These are phyloP conservation scores for Sebastolobus alascanus DNA, from an alignment of 2,797 vertebrate genomes.

Conservation along the genomic window DNA sequence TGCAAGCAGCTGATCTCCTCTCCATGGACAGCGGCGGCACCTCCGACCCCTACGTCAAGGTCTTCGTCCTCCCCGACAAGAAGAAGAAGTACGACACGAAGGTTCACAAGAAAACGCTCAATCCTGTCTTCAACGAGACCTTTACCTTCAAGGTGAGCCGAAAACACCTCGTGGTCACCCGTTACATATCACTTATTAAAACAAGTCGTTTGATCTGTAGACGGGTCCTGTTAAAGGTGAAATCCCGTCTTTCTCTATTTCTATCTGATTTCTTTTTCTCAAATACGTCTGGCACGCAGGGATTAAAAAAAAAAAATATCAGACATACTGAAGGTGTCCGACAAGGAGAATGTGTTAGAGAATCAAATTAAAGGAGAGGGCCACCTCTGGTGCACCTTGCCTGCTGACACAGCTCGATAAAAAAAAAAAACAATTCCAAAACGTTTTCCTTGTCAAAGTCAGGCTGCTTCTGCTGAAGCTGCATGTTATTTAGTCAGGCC, in stretches of 20 bases:
- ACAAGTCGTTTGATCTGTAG: constrained; percentile 19
- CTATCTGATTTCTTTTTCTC: constrained; percentile 22
- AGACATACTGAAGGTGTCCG: constrained; percentile 62
- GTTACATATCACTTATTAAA: constrained; percentile 53
- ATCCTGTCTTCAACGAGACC: constrained; percentile 96
- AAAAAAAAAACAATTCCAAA: constrained; percentile 57
- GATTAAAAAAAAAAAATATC: constrained; percentile 44
- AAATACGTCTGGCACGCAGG: constrained; percentile 26
- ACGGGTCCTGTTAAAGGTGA: constrained; percentile 37
- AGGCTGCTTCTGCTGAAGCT: constrained; percentile 58
- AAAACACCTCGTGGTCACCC: not conserved
- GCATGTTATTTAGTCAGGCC: constrained; percentile 39
- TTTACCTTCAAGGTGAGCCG: constrained; percentile 94
- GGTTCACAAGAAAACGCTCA: constrained; percentile 98
- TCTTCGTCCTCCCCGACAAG: constrained; percentile 97
- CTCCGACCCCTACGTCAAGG: constrained; percentile 96
- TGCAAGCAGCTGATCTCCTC: constrained; percentile 96
- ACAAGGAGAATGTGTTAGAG: constrained; percentile 65
- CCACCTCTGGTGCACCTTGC: constrained; percentile 55
- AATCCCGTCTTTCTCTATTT: constrained; percentile 1
- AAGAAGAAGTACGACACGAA: constrained; percentile 99
- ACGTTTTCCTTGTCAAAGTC: constrained; percentile 63
- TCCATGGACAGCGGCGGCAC: constrained; percentile 97
- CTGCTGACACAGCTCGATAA: constrained; percentile 73
- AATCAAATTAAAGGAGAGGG: constrained; percentile 77